Evolutionary conservation across 2,797 vertebrate genomes (phyloP).

Genomic region (Cuniculus paca): DNA sequence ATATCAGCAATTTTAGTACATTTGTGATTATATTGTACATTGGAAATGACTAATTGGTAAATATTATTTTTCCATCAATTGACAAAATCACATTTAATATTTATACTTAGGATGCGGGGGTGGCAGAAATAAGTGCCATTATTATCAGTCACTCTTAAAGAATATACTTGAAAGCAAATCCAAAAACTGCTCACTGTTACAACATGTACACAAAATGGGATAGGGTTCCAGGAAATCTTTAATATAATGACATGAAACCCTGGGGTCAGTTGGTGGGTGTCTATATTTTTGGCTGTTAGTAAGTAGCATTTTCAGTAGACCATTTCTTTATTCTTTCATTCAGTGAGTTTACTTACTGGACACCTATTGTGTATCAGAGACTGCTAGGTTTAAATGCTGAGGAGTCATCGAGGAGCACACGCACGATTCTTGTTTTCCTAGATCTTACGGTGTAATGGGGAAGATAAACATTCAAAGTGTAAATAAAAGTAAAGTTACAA

Average conservation of each 20-base stretch:
- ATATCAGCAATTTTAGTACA: not conserved
- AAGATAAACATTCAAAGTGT: not conserved
- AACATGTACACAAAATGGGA: not conserved
- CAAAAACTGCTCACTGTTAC: not conserved
- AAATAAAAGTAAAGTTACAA: not conserved
- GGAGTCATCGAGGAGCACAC: not conserved
- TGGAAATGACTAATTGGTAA: slow-evolving; percentile 59
- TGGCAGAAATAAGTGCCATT: not conserved
- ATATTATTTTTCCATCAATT: slow-evolving; percentile 11
- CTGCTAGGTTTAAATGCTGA: not conserved
- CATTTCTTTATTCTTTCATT: not conserved
- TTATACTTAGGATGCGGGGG: not conserved
- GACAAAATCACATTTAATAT: slow-evolving; percentile 18
- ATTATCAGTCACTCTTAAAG: slow-evolving; percentile 11
- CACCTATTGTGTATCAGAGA: not conserved
- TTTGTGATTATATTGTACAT: not conserved
- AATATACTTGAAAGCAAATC: slow-evolving; percentile 36
- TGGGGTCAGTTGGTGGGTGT: not conserved
- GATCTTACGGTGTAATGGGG: not conserved
- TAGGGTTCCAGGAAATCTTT: slow-evolving; percentile 28
- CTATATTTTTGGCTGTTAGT: not conserved
- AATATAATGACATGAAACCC: not conserved
- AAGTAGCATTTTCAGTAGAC: not conserved
- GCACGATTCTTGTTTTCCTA: not conserved
- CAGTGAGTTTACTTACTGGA: not conserved